A percentile compares a stretch with the other conserved stretches of the same genome.
Evolutionary conservation across 1,140 invertebrate species (phyloP).

Genomic region (Drosophila ercepeae): DNA sequence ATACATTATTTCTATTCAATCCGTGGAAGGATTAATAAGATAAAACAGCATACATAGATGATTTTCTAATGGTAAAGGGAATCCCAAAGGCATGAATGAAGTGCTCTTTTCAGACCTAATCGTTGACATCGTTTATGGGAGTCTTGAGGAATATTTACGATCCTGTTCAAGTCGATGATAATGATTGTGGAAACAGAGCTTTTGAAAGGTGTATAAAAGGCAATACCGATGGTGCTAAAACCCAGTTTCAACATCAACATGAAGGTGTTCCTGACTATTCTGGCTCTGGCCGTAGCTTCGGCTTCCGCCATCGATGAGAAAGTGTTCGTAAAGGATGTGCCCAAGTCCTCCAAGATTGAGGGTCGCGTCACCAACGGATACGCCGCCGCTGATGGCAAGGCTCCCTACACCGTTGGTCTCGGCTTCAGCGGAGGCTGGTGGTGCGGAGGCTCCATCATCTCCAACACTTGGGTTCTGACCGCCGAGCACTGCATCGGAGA

Average conservation of each 20-base stretch:
- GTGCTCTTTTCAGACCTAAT: slow-evolving; percentile 2
- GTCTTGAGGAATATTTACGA: slow-evolving; percentile 29
- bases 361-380: slow-evolving; percentile 74
- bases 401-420: slow-evolving; percentile 84
- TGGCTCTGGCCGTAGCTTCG: slow-evolving; percentile 40
- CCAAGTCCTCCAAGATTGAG: slow-evolving; percentile 44
- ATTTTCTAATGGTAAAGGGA: too few relatives aligned
- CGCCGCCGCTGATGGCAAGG: slow-evolving; percentile 78
- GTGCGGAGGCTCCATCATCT: slow-evolving; percentile 85
- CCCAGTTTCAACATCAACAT: slow-evolving; percentile 47
- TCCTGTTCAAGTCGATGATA: slow-evolving; percentile 4
- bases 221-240: slow-evolving; percentile 10
- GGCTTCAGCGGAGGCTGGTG: slow-evolving; percentile 60
- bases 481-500: slow-evolving; percentile 85
- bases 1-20: too few relatives aligned
- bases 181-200: background rate
- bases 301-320: slow-evolving; percentile 29
- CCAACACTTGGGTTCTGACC: slow-evolving; percentile 84
- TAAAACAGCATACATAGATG: too few relatives aligned
- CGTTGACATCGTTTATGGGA: slow-evolving; percentile 18
- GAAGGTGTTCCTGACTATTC: slow-evolving; percentile 40
- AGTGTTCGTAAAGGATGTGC: slow-evolving; percentile 42
- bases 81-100: background rate
- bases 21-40: too few relatives aligned
- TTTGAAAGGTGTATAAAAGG: slow-evolving; percentile 15